Percentiles rank a stretch among this genome's conserved stretches.
phyloP scores from a whole-genome alignment of 2,113 vertebrate genomes.

The Danionella cerebrum region DNA sequence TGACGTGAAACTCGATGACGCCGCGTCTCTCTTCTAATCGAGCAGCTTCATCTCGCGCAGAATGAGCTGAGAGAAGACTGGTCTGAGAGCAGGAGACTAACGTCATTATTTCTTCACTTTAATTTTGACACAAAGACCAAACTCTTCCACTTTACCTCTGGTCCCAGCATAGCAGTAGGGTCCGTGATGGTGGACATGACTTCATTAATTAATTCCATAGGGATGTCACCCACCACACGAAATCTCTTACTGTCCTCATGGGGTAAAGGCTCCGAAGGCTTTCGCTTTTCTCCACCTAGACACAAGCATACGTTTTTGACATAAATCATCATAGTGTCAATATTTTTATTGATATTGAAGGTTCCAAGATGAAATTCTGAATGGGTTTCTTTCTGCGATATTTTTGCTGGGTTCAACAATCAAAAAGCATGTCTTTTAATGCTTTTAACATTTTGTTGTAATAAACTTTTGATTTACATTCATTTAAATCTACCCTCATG shows the following conservation, averaged over 20 bases:
- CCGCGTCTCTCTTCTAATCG: constrained; percentile 89
- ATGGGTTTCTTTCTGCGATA: too few species aligned
- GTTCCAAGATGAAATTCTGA: too few species aligned
- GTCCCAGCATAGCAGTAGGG: constrained; percentile 80
- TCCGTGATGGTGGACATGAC: constrained; percentile 98
- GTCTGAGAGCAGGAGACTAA: constrained; percentile 65
- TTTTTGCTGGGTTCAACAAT: too few species aligned
- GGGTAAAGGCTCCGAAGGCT: constrained; percentile 74
- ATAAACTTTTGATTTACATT: too few species aligned
- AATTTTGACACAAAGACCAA: too few species aligned
- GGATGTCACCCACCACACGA: constrained; percentile 88
- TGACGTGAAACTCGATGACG: constrained; percentile 95
- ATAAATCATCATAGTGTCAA: too few species aligned
- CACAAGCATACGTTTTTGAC: neutral
- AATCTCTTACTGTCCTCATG: constrained; percentile 85
- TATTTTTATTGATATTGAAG: too few species aligned
- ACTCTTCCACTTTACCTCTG: constrained; percentile 70
- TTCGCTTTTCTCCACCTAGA: constrained; percentile 82
- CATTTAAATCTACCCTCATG: too few species aligned
- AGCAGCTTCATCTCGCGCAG: constrained; percentile 87
- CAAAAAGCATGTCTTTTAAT: too few species aligned
- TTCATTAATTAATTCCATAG: constrained; percentile 92
- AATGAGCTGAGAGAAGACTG: constrained; percentile 89
- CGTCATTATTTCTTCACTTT: too few species aligned
- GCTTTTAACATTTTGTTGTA: too few species aligned